Conservation (phyloP, 2,113 vertebrate species). For the Pagrus major region DNA sequence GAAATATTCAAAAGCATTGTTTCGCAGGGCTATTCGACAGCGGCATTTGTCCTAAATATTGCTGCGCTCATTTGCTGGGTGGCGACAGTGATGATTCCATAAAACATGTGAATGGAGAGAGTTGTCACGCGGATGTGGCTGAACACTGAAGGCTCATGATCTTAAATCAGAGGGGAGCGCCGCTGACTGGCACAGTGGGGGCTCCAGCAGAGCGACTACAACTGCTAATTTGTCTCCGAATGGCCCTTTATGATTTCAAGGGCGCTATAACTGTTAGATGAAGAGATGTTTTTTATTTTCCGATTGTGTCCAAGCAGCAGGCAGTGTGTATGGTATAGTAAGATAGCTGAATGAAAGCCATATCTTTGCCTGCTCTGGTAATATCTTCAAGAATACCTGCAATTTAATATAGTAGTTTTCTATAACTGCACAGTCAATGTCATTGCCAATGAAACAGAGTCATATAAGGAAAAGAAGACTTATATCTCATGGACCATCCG, state of each 20-base stretch:
- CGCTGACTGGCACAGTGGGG: constrained; percentile 66
- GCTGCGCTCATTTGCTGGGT: constrained; percentile 71
- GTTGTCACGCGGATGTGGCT: constrained; percentile 78
- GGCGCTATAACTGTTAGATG: constrained; percentile 79
- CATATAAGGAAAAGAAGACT: constrained; percentile 27
- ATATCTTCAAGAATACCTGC: constrained; percentile 45
- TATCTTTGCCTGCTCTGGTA: constrained; percentile 38
- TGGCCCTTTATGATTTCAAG: constrained; percentile 78
- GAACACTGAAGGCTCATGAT: constrained; percentile 79
- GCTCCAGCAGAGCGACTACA: constrained; percentile 60
- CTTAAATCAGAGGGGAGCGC: constrained; percentile 82
- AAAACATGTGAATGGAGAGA: constrained; percentile 82
- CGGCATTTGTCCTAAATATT: constrained; percentile 76
- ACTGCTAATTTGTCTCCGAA: constrained; percentile 80
- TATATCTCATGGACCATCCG: neutral
- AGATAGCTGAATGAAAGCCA: constrained; percentile 40
- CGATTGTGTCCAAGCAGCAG: constrained; percentile 24
- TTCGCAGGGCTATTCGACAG: constrained; percentile 62
- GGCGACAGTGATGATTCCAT: constrained; percentile 82
- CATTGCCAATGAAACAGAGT: constrained; percentile 54
- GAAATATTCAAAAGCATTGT: constrained; percentile 80
- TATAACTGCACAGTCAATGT: constrained; percentile 55
- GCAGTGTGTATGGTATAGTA: constrained; percentile 26
- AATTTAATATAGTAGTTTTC: constrained; percentile 67
- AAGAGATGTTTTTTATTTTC: constrained; percentile 72